phyloP scores from a whole-genome alignment of 2,113 vertebrate species.

The Beaufortia kweichowensis region DNA sequence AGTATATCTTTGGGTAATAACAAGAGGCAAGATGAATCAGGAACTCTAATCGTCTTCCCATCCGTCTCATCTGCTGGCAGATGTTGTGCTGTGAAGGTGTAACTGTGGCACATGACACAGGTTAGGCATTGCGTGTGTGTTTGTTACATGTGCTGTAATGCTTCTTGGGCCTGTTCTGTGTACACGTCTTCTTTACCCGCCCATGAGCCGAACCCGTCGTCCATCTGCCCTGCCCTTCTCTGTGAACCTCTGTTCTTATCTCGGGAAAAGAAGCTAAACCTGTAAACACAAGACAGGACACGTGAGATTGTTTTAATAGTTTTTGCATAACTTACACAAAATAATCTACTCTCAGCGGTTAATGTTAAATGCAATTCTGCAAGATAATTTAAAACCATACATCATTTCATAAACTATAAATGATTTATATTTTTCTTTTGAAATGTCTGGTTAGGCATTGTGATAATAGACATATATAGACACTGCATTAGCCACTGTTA shows the following conservation, averaged over 20 bases:
- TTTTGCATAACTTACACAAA: not conserved
- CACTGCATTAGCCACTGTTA: no score
- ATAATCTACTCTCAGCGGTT: not conserved
- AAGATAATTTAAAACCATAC: not conserved
- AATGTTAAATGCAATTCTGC: not conserved
- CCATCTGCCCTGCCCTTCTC: slow-evolving; percentile 70
- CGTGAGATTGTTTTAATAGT: not conserved
- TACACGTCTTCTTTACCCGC: slow-evolving; percentile 79
- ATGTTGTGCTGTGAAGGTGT: slow-evolving; percentile 10
- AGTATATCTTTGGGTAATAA: slow-evolving; percentile 10
- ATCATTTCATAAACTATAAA: no score
- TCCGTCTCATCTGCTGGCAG: not conserved
- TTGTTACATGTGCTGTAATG: slow-evolving; percentile 89
- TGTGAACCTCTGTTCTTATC: slow-evolving; percentile 86
- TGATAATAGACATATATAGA: no score
- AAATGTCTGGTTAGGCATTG: no score
- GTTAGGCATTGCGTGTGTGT: slow-evolving; percentile 24
- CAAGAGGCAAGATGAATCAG: not conserved
- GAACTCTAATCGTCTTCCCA: not conserved
- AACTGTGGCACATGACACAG: slow-evolving; percentile 21
- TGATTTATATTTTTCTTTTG: no score
- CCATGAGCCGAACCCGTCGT: slow-evolving; percentile 79
- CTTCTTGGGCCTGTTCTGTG: slow-evolving; percentile 94
- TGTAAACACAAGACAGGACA: slow-evolving; percentile 55
- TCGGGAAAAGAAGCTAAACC: slow-evolving; percentile 98